Base-by-base conservation (phyloP, 2,113 vertebrate species). In the Eclectus roratus region DNA sequence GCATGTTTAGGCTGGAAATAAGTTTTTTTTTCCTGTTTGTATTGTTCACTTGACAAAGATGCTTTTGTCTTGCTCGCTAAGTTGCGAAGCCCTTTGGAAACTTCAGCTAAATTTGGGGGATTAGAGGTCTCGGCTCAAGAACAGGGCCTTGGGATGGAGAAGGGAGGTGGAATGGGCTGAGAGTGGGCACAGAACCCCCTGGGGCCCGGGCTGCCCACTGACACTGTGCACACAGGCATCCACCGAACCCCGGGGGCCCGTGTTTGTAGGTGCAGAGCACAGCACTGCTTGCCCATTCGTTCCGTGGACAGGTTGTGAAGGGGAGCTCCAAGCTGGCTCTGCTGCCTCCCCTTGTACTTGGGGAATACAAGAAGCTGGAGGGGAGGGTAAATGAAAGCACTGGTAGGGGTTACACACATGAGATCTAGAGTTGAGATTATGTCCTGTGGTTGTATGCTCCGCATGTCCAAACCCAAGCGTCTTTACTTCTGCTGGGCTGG, bases 211-310 rank as follows among this genome's bases (percentile, higher is more conserved):
- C 29, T 3, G 14, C 14, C 35, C 8, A 6, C 10, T 20, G 71
- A 5, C 15, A 71, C 9, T 3, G 44, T 10, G 25, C 16, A 1
- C 8, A 2, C 17, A 2, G 35, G 28, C 19, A 13, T 10, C 11
- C 16, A 1, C 50, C 1, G 0, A 9, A 7, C 12, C 18, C 10
- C 0, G 2, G 5, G 2, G 7, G 37, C 4, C 25, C 1, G 3
- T n/a, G 2, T 29, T n/a, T 20, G 29, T 27, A 7, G 35, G 8
- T 1, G 29, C 47, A n/a, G 33, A 11, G 43, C 37, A 1, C 8
- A 11, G 35, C 33, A 0, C 4, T 28, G 24, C n/a, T n/a, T 5
- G 9, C 35, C 10, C 1, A 3, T 2, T 13, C n/a, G 17, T 37
- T 37, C 37, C 37, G 9, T 24, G n/a, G 17, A 17, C 2, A 7